A percentile compares a stretch with the other conserved stretches of the same genome.
These are phyloP conservation scores for Chaenocephalus aceratus DNA, from an alignment of 2,113 vertebrate species.

Conservation along the genomic window DNA sequence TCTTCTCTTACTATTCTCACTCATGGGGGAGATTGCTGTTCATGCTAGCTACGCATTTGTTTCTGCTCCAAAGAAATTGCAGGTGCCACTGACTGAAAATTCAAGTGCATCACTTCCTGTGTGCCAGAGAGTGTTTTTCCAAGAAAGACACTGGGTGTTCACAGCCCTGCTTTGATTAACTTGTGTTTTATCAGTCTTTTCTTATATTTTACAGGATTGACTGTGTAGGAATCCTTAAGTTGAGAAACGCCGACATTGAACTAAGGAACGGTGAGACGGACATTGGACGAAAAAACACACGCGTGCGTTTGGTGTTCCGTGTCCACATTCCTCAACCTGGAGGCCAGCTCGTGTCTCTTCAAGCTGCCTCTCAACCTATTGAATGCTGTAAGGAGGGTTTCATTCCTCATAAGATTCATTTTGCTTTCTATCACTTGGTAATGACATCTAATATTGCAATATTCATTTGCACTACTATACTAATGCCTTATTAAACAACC, in stretches of 20 bases:
- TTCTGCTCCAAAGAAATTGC: not conserved
- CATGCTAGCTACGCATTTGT: not conserved
- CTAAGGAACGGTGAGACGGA: slow-evolving; percentile 96
- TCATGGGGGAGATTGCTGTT: not conserved
- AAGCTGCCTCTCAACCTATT: slow-evolving; percentile 91
- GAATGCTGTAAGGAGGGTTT: slow-evolving; percentile 93
- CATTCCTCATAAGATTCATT: not conserved
- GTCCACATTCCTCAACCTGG: slow-evolving; percentile 91
- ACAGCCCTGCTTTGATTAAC: not conserved
- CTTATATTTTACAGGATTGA: slow-evolving; percentile 87
- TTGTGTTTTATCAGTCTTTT: not conserved
- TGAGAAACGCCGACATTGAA: slow-evolving; percentile 96
- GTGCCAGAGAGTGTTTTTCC: slow-evolving; percentile 46
- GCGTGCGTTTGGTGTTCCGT: slow-evolving; percentile 93
- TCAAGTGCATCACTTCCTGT: slow-evolving; percentile 57
- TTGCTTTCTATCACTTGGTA: not conserved
- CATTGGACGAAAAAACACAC: slow-evolving; percentile 96
- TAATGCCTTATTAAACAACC: not conserved
- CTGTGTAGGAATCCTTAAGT: slow-evolving; percentile 96
- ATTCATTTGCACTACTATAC: not conserved
- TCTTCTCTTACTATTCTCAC: not conserved
- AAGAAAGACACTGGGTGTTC: slow-evolving; percentile 44
- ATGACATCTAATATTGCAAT: not conserved
- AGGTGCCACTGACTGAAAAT: slow-evolving; percentile 22
- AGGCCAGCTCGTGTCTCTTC: slow-evolving; percentile 88